These are phyloP conservation scores for Leucopsar rothschildi DNA, from an alignment of 2,113 vertebrate genomes.

Conservation along the genomic window DNA sequence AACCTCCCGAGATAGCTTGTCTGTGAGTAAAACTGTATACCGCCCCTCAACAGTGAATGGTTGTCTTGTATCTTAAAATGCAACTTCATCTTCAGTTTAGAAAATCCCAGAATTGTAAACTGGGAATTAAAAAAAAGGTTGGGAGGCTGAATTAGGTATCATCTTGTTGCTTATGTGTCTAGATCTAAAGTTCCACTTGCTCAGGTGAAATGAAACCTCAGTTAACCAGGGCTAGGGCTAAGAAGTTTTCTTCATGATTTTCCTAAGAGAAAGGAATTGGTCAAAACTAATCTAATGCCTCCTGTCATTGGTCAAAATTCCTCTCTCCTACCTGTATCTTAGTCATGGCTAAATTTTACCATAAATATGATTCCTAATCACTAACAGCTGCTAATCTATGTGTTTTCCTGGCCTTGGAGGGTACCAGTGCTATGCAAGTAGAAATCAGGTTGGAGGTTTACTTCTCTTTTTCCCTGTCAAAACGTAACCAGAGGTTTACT, in stretches of 20 bases:
- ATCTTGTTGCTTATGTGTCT: not conserved
- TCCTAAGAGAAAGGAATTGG: not conserved
- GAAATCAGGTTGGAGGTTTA: not conserved
- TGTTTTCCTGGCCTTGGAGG: not conserved
- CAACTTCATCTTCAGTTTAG: not conserved
- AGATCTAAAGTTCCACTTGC: not conserved
- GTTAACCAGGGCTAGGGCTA: not conserved
- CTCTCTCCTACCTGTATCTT: not conserved
- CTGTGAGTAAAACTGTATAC: not conserved
- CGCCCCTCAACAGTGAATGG: not conserved
- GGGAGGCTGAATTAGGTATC: not conserved
- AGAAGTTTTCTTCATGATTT: not conserved
- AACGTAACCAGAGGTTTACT: not conserved
- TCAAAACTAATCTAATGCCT: not conserved
- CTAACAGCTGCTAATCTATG: not conserved
- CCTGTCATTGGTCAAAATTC: not conserved
- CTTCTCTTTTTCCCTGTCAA: not conserved
- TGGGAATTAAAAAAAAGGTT: not conserved
- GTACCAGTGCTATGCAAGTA: not conserved
- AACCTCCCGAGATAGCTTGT: not conserved
- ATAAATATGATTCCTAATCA: not conserved
- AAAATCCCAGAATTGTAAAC: not conserved
- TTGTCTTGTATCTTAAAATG: not conserved
- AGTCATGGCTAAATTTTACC: not conserved
- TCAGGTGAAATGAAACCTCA: not conserved